These are phyloP conservation scores for Falco biarmicus DNA, from an alignment of 2,797 vertebrate species.

Conservation along the genomic window DNA sequence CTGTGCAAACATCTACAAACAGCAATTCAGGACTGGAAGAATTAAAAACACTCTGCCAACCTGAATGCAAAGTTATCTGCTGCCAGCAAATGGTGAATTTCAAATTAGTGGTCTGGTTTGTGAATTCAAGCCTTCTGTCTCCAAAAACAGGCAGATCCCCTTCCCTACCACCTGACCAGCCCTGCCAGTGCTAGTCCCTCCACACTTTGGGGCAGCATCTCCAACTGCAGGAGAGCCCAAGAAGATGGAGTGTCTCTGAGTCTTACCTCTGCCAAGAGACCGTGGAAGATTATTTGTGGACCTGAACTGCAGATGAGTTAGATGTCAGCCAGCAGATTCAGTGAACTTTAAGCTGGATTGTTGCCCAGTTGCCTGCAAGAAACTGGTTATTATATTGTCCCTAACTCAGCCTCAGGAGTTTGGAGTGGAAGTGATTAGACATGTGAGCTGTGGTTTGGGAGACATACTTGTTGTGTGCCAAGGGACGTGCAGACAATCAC, in stretches of 20 bases:
- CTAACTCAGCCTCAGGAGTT: background rate
- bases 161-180: background rate
- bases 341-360: background rate
- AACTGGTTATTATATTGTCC: constrained; percentile 48
- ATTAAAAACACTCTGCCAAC: background rate
- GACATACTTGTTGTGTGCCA: background rate
- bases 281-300: background rate
- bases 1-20: background rate
- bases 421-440: constrained; percentile 50
- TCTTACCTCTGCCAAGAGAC: background rate
- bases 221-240: background rate
- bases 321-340: background rate
- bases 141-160: background rate
- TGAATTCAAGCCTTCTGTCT: background rate
- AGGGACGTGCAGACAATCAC: constrained; percentile 65
- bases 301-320: background rate
- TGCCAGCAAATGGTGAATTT: background rate
- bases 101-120: background rate
- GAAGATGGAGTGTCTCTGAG: background rate
- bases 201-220: background rate
- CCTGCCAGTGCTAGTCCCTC: background rate
- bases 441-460: constrained; percentile 27
- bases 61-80: background rate
- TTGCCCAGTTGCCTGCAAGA: constrained; percentile 12
- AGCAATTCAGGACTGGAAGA: background rate